Base-by-base conservation (phyloP, 1,140 invertebrate species). In the Drosophila subpulchrella region DNA sequence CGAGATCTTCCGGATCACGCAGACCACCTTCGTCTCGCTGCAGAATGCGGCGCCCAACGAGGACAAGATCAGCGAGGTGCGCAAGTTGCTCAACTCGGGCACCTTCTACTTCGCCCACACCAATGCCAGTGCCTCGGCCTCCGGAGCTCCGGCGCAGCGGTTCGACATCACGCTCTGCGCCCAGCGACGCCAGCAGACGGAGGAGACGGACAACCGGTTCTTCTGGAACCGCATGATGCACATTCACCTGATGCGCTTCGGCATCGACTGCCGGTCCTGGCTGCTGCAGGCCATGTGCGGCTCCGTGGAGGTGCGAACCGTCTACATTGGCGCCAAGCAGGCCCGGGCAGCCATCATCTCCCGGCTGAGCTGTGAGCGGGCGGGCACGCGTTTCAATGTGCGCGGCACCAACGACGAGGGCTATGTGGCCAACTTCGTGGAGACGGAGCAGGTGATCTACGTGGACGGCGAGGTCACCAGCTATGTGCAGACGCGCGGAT, bases 391-490 rank as follows among this genome's bases (percentile, higher is more conserved):
- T 92, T 99, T 99, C 91, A 99, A 99, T 94, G 98, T 99, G 0
- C 94, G 99, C 79, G 99, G 99, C n/a, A 97, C 96, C 39, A 99
- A 99, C 93, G 99, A 99, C 94, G 97, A 99, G 92, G 99, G 99
- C 0, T 97, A 99, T 94, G 99, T 99, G 38, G 99, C 99, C 3
- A 99, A 99, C 94, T 99, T 99, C 95, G 98, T 99, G 10, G 99
- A 99, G 95, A 99, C 98, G 0, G 99, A 99, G 93, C 99, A 99
- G 94, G 95, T 97, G 1, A 97, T 98, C 67, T 98, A 96, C 90
- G 94, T 99, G 75, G 98, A 99, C 91, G 96, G 97, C 81, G 96
- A 97, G 86, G 94, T 97, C 1, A 95, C 96, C 5, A 97, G 97
- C 11, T 97, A 96, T 90, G 92, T 98, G 6, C 97, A 97, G 93